Evolutionary conservation across 2,888 invertebrate species (phyloP).

Genomic region (Troilus luridus): DNA sequence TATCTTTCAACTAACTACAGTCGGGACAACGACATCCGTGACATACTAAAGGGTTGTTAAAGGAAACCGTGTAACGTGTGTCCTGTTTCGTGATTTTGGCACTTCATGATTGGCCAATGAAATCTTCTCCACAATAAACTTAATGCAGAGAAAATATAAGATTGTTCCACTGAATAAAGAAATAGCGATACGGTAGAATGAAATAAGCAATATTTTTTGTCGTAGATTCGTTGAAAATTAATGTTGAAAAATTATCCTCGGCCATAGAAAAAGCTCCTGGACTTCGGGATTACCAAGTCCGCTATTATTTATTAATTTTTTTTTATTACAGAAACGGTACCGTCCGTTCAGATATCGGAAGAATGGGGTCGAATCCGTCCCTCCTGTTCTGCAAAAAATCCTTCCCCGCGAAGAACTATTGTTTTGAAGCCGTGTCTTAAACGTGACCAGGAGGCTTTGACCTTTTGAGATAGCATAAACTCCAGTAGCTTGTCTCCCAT

Average conservation of each 20-base stretch:
- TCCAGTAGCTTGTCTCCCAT: background rate
- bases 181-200: too few relatives aligned
- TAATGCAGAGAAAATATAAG: background rate
- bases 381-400: background rate
- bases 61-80: background rate
- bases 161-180: background rate
- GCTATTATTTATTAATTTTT: too few relatives aligned
- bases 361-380: too few relatives aligned
- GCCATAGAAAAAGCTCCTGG: too few relatives aligned
- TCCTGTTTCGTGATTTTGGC: background rate
- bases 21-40: background rate
- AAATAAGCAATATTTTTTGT: too few relatives aligned
- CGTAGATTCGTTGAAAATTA: too few relatives aligned
- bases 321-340: too few relatives aligned
- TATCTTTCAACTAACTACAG: background rate
- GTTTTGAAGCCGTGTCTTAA: slow-evolving; percentile 15
- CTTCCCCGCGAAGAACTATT: background rate
- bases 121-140: background rate
- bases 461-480: background rate
- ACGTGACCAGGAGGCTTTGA: slow-evolving; percentile 32
- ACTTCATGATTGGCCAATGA: background rate
- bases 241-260: too few relatives aligned
- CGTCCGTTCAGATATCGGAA: too few relatives aligned
- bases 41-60: background rate
- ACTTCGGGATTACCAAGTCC: too few relatives aligned